Conservation (phyloP, 2,888 invertebrate species). For the Tanytarsus gracilentus region DNA sequence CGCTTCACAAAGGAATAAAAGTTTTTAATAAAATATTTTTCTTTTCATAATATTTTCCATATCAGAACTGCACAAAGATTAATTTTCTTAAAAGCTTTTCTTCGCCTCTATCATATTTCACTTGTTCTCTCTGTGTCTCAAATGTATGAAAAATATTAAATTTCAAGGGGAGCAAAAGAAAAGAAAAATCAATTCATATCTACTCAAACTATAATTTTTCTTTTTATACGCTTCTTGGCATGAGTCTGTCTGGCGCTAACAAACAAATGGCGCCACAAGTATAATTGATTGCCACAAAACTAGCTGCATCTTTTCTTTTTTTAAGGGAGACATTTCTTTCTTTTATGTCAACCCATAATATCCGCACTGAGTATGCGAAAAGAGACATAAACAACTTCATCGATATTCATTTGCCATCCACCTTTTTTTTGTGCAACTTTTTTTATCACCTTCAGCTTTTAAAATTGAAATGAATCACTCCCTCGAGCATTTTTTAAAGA, state of each 20-base stretch:
- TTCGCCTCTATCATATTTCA: constrained; percentile 10
- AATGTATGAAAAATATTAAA: constrained; percentile 8
- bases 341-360: not conserved
- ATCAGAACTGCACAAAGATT: not conserved
- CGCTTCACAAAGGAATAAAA: not conserved
- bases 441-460: not conserved
- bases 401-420: not conserved
- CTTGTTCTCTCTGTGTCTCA: too few relatives aligned
- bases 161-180: constrained; percentile 2
- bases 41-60: not conserved
- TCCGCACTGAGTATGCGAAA: not conserved
- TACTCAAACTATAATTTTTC: constrained; percentile 13
- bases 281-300: constrained; percentile 23
- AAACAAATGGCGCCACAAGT: constrained; percentile 21
- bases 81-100: constrained; percentile 28
- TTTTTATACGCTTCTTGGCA: not conserved
- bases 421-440: not conserved
- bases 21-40: not conserved
- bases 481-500: not conserved
- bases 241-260: constrained; percentile 26
- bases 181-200: constrained; percentile 20
- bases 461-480: constrained; percentile 20
- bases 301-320: not conserved
- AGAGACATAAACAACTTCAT: not conserved
- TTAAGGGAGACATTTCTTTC: not conserved